Evolutionary conservation across 2,888 invertebrate species (phyloP), one percentile per base, ranked within the genome.

Genomic region (Pollenia labialis): DNA sequence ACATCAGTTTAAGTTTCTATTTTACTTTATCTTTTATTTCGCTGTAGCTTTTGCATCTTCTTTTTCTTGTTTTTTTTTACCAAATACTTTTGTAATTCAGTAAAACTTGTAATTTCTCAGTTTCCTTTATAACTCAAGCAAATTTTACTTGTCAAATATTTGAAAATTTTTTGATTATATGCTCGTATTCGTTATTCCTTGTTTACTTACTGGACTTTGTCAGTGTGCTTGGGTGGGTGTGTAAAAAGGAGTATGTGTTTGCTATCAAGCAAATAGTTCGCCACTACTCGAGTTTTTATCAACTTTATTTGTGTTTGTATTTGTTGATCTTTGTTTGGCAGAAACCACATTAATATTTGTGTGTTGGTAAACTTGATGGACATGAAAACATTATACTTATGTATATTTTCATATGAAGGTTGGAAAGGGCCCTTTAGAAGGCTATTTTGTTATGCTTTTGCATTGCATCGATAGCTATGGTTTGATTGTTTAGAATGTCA

Each of bases 281-380:
- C 52, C 16, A 10, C 6, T 66, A 0, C 8, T 10, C 2, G 42
- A 42, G 4, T 4, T 58, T 79, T 62, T 11, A 6, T 3, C 50
- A 6, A 14, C 12, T 54, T n/a, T 12, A 6, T 23, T 4, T 32
- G 1, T 14, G n/a, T 46, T 23, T 48, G 6, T 71, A 64, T 74
- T 75, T 86, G 76, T 48, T 81, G 71, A 76, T 71, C 71, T 76
- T 83, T 81, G 66, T 81, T 42, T 76, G 72, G 77, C 76, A 81
- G 62, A 83, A 81, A 74, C 71, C 48, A 60, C 80, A 77, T 82
- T 85, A 69, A 79, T 75, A 79, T 82, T 85, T 85, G 74, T 64
- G 11, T 50, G 74, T 48, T 64, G 12, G 62, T 75, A 42, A 62
- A 50, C 75, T 62, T n/a, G 14, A 42, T 12, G 9, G 10, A 12